These are phyloP conservation scores for Pedicia rivosa DNA, from an alignment of 2,888 invertebrate species.

Conservation along the genomic window DNA sequence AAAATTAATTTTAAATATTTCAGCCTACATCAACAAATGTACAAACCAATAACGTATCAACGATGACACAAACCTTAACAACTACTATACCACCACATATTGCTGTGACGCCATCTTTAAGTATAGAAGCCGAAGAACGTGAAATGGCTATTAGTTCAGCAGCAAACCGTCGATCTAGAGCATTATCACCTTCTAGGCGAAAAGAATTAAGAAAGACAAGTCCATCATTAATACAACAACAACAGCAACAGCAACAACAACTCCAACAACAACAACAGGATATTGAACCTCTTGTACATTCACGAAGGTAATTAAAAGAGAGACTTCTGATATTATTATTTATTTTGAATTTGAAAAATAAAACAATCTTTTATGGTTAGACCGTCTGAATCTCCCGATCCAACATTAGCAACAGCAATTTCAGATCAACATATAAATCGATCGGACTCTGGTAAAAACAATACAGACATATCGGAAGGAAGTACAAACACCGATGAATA, in stretches of 20 bases:
- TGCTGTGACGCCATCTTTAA: slow-evolving; percentile 39
- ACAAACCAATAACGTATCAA: slow-evolving; percentile 4
- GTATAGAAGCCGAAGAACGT: slow-evolving; percentile 23
- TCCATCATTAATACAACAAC: background rate
- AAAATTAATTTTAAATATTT: too few species aligned
- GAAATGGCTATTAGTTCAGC: slow-evolving; percentile 24
- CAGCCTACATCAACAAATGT: slow-evolving; percentile 7
- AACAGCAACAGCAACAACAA: too few species aligned
- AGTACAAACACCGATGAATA: slow-evolving; percentile 74
- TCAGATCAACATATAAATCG: slow-evolving; percentile 41
- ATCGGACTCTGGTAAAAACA: slow-evolving; percentile 55
- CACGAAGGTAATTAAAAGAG: slow-evolving; percentile 10
- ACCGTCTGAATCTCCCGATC: slow-evolving; percentile 25
- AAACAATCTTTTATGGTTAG: too few species aligned
- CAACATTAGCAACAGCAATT: slow-evolving; percentile 15
- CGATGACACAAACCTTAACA: slow-evolving; percentile 10
- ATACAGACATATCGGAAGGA: slow-evolving; percentile 73
- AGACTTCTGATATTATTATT: too few species aligned
- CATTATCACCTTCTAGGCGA: slow-evolving; percentile 31
- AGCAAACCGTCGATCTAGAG: slow-evolving; percentile 24
- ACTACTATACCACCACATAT: slow-evolving; percentile 31
- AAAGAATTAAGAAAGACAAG: slow-evolving; percentile 16
- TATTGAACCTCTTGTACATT: slow-evolving; percentile 11
- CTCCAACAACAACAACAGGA: too few species aligned
- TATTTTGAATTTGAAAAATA: too few species aligned